These are phyloP conservation scores for Theonella swinhoei DNA, from an alignment of 37 sponge, comb jelly and placozoan genomes.

Conservation along the genomic window DNA sequence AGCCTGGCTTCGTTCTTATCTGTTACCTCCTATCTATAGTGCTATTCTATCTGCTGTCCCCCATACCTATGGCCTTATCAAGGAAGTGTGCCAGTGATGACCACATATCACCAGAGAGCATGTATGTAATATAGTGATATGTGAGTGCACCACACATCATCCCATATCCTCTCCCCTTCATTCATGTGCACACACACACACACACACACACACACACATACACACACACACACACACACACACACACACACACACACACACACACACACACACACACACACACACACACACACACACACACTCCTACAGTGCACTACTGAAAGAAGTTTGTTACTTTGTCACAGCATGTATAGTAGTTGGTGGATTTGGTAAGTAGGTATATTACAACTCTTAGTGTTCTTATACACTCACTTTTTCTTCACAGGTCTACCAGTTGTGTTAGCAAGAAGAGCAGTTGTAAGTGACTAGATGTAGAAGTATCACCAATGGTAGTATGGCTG, in stretches of 20 bases:
- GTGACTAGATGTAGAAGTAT: constrained; percentile 10
- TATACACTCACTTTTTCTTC: not conserved
- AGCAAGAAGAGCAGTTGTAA: constrained; percentile 52
- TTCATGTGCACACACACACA: constrained; percentile 2
- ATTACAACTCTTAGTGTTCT: not conserved
- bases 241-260: constrained; percentile 12
- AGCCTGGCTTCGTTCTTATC: not conserved
- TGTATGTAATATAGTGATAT: not conserved
- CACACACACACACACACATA: constrained; percentile 15
- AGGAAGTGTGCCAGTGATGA: constrained; percentile 37
- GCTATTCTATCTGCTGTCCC: constrained; percentile 62
- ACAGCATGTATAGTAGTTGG: constrained; percentile 78
- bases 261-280: constrained; percentile 9
- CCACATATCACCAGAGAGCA: constrained; percentile 21
- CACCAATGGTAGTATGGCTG: not conserved
- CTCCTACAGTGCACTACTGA: constrained; percentile 24
- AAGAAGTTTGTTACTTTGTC: constrained; percentile 70
- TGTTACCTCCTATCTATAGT: constrained; percentile 17
- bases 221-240: constrained; percentile 9
- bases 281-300: constrained; percentile 27
- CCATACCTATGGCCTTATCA: constrained; percentile 63
- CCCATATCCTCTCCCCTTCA: too few relatives aligned
- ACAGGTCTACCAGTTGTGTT: constrained; percentile 72
- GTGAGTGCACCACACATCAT: too few relatives aligned
- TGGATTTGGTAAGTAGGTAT: constrained; percentile 69